Evolutionary conservation across 2,888 invertebrate species (phyloP).

Genomic region (Andrena haemorrhoa): DNA sequence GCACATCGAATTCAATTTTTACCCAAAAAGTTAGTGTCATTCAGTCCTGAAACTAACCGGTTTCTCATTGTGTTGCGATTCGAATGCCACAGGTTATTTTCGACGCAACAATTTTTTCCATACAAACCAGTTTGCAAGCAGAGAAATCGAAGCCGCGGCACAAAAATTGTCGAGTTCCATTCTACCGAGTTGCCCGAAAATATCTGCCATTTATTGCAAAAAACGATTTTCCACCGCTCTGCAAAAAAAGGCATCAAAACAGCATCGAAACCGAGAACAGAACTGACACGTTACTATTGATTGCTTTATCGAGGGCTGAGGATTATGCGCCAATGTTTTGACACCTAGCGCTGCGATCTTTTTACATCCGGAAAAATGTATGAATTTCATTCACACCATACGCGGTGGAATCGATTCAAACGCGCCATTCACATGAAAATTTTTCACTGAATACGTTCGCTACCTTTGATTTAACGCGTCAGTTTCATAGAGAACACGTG

Average conservation of each 20-base stretch:
- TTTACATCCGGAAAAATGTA: too few species aligned
- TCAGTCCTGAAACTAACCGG: background rate
- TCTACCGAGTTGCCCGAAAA: background rate
- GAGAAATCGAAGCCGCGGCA: background rate
- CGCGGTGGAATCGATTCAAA: too few species aligned
- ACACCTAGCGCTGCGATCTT: too few species aligned
- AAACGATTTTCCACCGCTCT: background rate
- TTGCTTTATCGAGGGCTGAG: too few species aligned
- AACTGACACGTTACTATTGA: background rate
- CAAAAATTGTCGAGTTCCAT: background rate
- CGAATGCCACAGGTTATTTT: background rate
- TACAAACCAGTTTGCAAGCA: background rate
- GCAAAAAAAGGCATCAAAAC: background rate
- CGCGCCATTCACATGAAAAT: too few species aligned
- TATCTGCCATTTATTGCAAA: background rate
- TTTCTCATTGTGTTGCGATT: background rate
- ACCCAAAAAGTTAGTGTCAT: constrained; percentile 11
- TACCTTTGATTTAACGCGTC: too few species aligned
- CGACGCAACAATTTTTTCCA: constrained; percentile 7
- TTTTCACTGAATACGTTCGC: too few species aligned
- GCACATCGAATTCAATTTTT: background rate
- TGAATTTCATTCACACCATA: too few species aligned
- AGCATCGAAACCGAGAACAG: background rate
- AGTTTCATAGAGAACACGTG: too few species aligned
- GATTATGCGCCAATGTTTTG: too few species aligned